Percentiles rank a stretch among this genome's conserved stretches.
Conservation (phyloP, 2,113 vertebrate species). For the Platichthys stellatus region DNA sequence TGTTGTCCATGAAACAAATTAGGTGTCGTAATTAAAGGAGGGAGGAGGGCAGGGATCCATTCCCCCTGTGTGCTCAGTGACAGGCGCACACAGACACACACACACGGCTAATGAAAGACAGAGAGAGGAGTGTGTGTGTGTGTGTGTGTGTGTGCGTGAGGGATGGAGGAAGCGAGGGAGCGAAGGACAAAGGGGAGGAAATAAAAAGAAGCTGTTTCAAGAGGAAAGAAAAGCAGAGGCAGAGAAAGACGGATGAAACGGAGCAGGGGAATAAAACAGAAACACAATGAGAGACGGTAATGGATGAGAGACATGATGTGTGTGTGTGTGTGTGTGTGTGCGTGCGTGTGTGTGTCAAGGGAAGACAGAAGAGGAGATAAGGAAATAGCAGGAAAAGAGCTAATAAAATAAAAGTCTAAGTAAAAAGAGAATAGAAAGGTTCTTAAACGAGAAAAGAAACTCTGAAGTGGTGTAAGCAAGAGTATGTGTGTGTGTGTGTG, state of each 20-base stretch:
- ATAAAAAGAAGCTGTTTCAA: slow-evolving; percentile 27
- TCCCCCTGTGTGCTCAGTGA: slow-evolving; percentile 30
- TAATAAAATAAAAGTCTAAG: slow-evolving; percentile 51
- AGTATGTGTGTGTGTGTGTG: slow-evolving; percentile 27
- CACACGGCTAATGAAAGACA: slow-evolving; percentile 43
- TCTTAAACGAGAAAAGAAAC: slow-evolving; percentile 18
- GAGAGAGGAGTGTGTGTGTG: slow-evolving; percentile 17
- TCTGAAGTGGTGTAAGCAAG: slow-evolving; percentile 8
- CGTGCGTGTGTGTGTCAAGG: not conserved
- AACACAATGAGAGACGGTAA: slow-evolving; percentile 39
- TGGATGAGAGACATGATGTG: slow-evolving; percentile 14
- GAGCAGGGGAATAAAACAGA: slow-evolving; percentile 24
- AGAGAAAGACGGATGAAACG: slow-evolving; percentile 23
- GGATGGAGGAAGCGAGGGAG: not conserved
- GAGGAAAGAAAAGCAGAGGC: slow-evolving; percentile 19
- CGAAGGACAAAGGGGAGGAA: slow-evolving; percentile 1
- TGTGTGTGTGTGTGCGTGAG: slow-evolving; percentile 10
- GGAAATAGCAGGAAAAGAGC: slow-evolving; percentile 15
- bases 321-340: not conserved
- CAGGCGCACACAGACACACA: slow-evolving; percentile 1
- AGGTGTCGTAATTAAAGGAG: slow-evolving; percentile 55
- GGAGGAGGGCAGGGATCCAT: slow-evolving; percentile 31
- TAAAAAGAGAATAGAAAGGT: slow-evolving; percentile 18
- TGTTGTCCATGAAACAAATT: slow-evolving; percentile 63
- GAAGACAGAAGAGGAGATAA: not conserved